Conservation (phyloP, 1,140 invertebrate genomes). For the Paramacrobiotus metropolitanus region DNA sequence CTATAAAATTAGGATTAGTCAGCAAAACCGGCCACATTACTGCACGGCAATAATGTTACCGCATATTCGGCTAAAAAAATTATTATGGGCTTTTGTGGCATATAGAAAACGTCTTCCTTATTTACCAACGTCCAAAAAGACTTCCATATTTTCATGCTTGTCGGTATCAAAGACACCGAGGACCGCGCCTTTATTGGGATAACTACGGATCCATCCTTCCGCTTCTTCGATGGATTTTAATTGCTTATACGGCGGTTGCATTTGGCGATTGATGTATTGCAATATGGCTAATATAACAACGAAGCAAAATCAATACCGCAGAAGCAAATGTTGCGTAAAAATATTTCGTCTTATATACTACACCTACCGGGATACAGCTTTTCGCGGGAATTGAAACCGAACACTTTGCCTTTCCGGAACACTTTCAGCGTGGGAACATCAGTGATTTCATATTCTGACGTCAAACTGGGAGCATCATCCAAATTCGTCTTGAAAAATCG, state of each 20-base stretch:
- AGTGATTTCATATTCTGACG: not conserved
- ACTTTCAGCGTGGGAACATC: not conserved
- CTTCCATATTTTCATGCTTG: not conserved
- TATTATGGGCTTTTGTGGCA: too few species aligned
- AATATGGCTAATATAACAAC: not conserved
- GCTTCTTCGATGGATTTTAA: not conserved
- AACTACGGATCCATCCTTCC: not conserved
- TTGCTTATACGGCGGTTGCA: not conserved
- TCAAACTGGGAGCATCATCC: not conserved
- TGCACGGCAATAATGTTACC: too few species aligned
- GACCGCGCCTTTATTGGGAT: not conserved
- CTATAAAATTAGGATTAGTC: too few species aligned
- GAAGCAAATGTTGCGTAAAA: too few species aligned
- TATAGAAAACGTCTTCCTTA: too few species aligned
- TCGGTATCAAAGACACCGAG: not conserved
- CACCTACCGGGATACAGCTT: not conserved
- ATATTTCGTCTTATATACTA: too few species aligned
- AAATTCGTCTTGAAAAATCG: slow-evolving; percentile 1
- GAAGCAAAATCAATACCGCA: too few species aligned
- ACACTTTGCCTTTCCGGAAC: not conserved
- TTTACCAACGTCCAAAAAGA: not conserved
- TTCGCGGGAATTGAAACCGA: not conserved
- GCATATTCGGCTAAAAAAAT: too few species aligned
- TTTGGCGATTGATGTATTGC: not conserved
- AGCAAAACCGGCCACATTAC: too few species aligned